These are phyloP conservation scores for Polylopha cassiicola DNA, from an alignment of 2,888 invertebrate species.

Conservation along the genomic window DNA sequence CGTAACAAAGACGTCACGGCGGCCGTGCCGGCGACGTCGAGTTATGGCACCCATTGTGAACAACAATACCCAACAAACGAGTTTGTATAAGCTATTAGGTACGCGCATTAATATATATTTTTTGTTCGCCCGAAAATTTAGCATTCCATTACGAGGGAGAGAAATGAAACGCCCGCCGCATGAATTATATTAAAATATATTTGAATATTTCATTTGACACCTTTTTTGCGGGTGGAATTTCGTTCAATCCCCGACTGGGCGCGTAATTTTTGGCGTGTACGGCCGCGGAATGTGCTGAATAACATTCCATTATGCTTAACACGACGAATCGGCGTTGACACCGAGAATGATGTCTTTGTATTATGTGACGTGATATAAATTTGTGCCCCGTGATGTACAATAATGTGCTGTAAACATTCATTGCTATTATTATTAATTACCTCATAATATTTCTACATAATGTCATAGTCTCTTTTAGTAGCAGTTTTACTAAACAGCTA, in stretches of 20 bases:
- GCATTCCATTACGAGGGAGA: constrained; percentile 78
- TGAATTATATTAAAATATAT: constrained; percentile 79
- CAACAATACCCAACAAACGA: constrained; percentile 78
- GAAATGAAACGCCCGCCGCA: constrained; percentile 78
- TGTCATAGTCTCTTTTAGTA: no score
- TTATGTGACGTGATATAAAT: constrained; percentile 43
- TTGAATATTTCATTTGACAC: constrained; percentile 79
- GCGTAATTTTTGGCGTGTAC: constrained; percentile 75
- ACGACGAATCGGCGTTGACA: constrained; percentile 70
- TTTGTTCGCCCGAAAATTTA: constrained; percentile 77
- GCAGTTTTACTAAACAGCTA: no score
- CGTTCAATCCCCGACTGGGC: constrained; percentile 70
- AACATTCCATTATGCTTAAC: constrained; percentile 75
- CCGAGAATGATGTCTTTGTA: constrained; percentile 23
- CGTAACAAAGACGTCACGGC: constrained; percentile 78
- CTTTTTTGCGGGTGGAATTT: constrained; percentile 74
- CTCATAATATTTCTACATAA: no score
- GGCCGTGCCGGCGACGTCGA: constrained; percentile 75
- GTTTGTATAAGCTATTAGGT: constrained; percentile 79
- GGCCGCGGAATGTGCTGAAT: constrained; percentile 70
- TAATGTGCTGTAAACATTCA: no score
- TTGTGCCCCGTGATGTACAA: no score
- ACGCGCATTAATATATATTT: constrained; percentile 78
- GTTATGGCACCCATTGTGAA: constrained; percentile 77
- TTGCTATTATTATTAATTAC: no score